Conservation (phyloP, 2,888 invertebrate species). For the Falcaria lacertinaria region DNA sequence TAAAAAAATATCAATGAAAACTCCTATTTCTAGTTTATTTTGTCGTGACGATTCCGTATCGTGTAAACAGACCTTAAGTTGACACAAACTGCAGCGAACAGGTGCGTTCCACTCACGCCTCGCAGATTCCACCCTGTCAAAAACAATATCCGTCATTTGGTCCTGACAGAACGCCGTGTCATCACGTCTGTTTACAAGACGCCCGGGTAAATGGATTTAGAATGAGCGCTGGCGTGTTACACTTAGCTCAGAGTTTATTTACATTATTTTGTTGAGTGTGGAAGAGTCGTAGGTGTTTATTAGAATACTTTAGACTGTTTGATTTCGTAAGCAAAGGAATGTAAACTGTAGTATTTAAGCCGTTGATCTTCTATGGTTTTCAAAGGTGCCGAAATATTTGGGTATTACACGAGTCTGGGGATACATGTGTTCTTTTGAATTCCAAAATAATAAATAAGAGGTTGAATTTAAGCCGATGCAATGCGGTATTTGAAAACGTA, state of each 20-base stretch:
- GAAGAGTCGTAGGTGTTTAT: neutral
- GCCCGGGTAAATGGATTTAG: constrained; percentile 36
- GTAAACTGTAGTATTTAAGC: neutral
- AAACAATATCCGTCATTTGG: constrained; percentile 5
- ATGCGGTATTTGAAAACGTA: constrained; percentile 17
- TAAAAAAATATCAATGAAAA: too few species aligned
- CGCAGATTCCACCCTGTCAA: constrained; percentile 4
- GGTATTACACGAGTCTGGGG: too few species aligned
- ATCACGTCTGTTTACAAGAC: constrained; percentile 27
- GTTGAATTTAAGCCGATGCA: constrained; percentile 6
- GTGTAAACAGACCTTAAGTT: neutral
- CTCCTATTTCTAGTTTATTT: too few species aligned
- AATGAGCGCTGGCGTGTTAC: constrained; percentile 10
- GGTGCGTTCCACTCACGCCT: constrained; percentile 9
- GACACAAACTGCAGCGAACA: constrained; percentile 1
- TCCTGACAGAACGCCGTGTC: constrained; percentile 13
- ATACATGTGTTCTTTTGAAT: too few species aligned
- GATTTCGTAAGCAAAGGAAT: neutral
- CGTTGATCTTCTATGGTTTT: neutral
- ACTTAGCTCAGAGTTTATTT: constrained; percentile 10
- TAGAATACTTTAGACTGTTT: constrained; percentile 1
- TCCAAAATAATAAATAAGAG: constrained; percentile 1
- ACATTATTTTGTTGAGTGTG: neutral
- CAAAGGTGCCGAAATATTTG: neutral
- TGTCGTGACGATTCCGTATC: too few species aligned